phyloP scores from a whole-genome alignment of 2,888 invertebrate species.

The Caenorhabditis sp. region DNA sequence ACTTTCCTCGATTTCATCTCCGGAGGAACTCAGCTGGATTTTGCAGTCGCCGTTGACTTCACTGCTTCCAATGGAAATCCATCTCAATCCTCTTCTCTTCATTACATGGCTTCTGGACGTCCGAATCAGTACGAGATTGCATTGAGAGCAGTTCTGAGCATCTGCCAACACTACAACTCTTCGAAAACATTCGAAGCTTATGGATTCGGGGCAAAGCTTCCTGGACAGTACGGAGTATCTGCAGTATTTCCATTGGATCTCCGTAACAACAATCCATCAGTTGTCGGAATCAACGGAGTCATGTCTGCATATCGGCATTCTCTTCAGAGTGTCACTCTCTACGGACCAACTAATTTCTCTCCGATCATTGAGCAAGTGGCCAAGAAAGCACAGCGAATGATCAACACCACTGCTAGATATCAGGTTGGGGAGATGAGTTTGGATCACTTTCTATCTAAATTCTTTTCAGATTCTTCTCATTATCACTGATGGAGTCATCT shows the following conservation, averaged over 20 bases:
- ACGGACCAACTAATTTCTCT: conserved; percentile 87
- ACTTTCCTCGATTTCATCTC: conserved; percentile 86
- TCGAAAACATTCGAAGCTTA: conserved; percentile 86
- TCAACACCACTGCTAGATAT: conserved; percentile 71
- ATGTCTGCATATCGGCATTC: conserved; percentile 85
- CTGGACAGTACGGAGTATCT: conserved; percentile 85
- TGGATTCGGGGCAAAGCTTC: conserved; percentile 86
- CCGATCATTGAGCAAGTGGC: conserved; percentile 86
- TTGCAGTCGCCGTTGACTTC: conserved; percentile 85
- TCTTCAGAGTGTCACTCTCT: conserved; percentile 84
- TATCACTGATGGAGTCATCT: conserved; percentile 87
- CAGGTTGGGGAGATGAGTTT: conserved; percentile 55
- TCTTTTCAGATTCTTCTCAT: conserved; percentile 86
- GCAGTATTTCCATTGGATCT: conserved; percentile 85
- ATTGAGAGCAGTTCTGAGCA: conserved; percentile 76
- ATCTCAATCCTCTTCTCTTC: conserved; percentile 83
- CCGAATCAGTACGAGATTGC: conserved; percentile 85
- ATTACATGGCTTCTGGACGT: conserved; percentile 83
- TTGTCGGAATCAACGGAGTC: conserved; percentile 85
- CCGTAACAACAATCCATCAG: conserved; percentile 63
- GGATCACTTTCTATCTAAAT: conserved; percentile 3
- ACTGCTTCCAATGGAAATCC: conserved; percentile 85
- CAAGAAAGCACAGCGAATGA: conserved; percentile 70
- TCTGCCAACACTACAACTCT: conserved; percentile 81
- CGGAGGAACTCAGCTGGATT: conserved; percentile 85